phyloP scores from a whole-genome alignment of 1,140 invertebrate species.

The Ylistrum balloti region DNA sequence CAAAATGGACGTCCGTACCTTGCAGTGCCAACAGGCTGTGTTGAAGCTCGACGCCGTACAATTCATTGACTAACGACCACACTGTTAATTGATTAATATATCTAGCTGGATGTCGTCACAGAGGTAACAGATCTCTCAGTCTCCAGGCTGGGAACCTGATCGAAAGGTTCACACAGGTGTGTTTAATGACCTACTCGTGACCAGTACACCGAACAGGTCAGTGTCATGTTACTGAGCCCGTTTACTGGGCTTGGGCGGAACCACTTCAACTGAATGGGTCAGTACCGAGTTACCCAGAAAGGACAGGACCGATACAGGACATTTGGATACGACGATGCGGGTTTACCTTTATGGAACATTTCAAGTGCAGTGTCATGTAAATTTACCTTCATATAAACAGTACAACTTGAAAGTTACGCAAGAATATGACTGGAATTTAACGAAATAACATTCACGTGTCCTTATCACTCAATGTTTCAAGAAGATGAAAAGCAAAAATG shows the following conservation, averaged over 20 bases:
- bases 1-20: background rate
- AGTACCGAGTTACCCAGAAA: too few species aligned
- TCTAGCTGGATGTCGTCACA: background rate
- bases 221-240: background rate
- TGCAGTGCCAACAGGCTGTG: background rate
- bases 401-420: too few species aligned
- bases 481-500: too few species aligned
- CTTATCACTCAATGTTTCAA: too few species aligned
- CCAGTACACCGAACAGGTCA: background rate
- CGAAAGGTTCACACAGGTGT: background rate
- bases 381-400: too few species aligned
- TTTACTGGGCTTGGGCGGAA: background rate
- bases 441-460: too few species aligned
- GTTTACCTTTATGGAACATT: too few species aligned
- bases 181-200: background rate
- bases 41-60: background rate
- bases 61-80: background rate
- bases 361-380: too few species aligned
- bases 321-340: too few species aligned
- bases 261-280: too few species aligned
- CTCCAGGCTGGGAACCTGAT: background rate
- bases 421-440: too few species aligned
- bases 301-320: too few species aligned
- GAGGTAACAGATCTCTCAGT: background rate
- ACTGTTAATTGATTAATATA: background rate